Percentiles rank a stretch among this genome's conserved stretches.
phyloP scores from a whole-genome alignment of 2,797 vertebrate genomes.

The Fratercula arctica region DNA sequence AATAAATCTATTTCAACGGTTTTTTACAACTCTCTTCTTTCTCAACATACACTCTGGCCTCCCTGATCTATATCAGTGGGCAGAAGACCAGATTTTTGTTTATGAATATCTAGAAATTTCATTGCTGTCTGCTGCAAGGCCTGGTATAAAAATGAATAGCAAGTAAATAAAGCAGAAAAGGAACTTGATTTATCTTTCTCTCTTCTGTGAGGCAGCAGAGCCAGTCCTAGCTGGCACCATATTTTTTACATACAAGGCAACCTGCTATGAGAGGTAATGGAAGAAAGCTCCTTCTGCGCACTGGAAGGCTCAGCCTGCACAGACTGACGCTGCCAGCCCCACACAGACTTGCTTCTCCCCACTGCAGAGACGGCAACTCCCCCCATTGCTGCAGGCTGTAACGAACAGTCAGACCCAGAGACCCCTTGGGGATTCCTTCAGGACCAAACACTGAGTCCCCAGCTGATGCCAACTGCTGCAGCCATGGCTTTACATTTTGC shows the following conservation, averaged over 20 bases:
- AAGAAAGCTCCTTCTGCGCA: neutral
- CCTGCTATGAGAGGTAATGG: neutral
- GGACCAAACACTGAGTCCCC: neutral
- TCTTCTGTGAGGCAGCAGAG: neutral
- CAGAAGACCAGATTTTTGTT: constrained; percentile 41
- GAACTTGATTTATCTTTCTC: constrained; percentile 27
- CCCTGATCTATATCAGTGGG: constrained; percentile 47
- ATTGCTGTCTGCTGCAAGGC: constrained; percentile 8
- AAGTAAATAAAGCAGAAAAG: constrained; percentile 46
- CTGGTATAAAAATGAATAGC: constrained; percentile 33
- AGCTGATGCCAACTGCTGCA: neutral
- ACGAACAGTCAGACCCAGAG: rapidly evolving
- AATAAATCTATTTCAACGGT: constrained; percentile 58
- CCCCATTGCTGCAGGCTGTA: neutral
- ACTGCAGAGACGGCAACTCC: neutral
- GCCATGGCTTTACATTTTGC: neutral
- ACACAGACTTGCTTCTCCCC: neutral
- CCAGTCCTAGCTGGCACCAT: neutral
- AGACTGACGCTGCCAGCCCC: neutral
- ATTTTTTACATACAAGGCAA: neutral
- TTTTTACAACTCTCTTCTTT: constrained; percentile 41
- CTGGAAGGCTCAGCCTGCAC: neutral
- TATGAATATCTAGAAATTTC: constrained; percentile 45
- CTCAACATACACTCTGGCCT: constrained; percentile 33
- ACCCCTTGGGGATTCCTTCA: neutral